Evolutionary conservation across 2,797 vertebrate species (phyloP), one percentile per base, ranked within the genome.

Genomic region (Sebastes trivittatus): DNA sequence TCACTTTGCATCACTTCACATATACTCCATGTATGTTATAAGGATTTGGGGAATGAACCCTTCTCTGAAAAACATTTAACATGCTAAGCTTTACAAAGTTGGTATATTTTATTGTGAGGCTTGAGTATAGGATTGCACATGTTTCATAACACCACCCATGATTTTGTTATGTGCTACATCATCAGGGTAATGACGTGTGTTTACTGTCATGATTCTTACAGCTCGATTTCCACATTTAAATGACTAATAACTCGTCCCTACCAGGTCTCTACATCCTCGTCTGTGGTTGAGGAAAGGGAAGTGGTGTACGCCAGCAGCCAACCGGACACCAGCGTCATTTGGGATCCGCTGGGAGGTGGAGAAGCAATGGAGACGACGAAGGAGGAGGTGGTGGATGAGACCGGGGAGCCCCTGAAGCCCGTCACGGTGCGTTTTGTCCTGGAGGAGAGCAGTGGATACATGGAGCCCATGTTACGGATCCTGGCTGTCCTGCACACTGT

Each of bases 361-460:
- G 89, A 90, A 27, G 54, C 58, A 0, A 4, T 76, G 14, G 85
- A 87, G 22, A 49, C 38, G n/a, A 49, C 38, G 3, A 84, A 85
- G 38, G 88, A 90, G 4, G 84, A 75, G 23, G 34, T 55, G 25
- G 3, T 67, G 30, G 88, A 82, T 22, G 90, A 89, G 34, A 2
- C 59, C 0, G 70, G 79, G 20, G 75, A 86, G 42, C 63, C 82
- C 4, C 73, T 77, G 36, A 92, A 88, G 62, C 91, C 95, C 0
- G 94, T 96, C 2, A 95, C 96, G 0, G 97, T 99, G 7, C 97
- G 97, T 65, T 99, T 98, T 1, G 97, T 99, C 4, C 92, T 99
- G 77, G 97, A 99, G 91, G 98, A 99, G 92, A 98, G 98, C 93
- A 99, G 96, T 4, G 98, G 98, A 14, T 99, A 99, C 93, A 99